Percentiles rank a stretch among this genome's conserved stretches.
phyloP scores from a whole-genome alignment of 2,113 vertebrate genomes.

The Leuciscus idus region DNA sequence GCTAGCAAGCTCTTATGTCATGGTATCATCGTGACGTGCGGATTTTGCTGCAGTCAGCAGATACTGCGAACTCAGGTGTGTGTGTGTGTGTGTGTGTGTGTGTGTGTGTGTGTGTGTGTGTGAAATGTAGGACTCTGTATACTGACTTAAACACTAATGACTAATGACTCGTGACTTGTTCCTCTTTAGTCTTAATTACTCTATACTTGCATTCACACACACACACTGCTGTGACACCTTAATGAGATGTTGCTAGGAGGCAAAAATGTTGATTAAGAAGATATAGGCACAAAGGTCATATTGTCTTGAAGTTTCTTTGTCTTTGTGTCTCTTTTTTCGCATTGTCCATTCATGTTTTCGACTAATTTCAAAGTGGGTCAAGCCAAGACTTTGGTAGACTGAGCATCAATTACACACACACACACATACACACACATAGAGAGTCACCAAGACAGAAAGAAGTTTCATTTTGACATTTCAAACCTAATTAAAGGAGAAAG shows the following conservation, averaged over 20 bases:
- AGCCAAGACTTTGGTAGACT: conserved; percentile 12
- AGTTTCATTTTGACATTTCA: conserved; percentile 72
- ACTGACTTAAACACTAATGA: background rate
- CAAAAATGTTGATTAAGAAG: conserved; percentile 30
- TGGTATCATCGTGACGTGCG: too few species aligned
- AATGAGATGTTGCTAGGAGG: conserved; percentile 32
- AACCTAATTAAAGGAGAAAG: conserved; percentile 71
- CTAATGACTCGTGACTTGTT: conserved; percentile 11
- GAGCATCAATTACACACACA: background rate
- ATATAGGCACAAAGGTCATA: background rate
- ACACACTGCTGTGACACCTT: conserved; percentile 6
- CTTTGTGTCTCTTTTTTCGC: background rate
- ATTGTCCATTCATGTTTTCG: conserved; percentile 3
- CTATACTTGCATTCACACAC: background rate
- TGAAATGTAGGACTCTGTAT: background rate
- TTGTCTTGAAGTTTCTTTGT: conserved; percentile 8
- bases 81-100: conserved; percentile 11
- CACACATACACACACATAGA: conserved; percentile 9
- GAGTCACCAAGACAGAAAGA: conserved; percentile 28
- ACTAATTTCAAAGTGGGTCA: conserved; percentile 36
- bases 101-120: background rate
- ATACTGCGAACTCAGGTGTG: background rate
- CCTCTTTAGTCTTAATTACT: conserved; percentile 21
- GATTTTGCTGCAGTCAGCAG: conserved; percentile 7
- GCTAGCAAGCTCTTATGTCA: too few species aligned